Base-by-base conservation (phyloP, 2,113 vertebrate genomes). In the Corythornis madagascariensis region DNA sequence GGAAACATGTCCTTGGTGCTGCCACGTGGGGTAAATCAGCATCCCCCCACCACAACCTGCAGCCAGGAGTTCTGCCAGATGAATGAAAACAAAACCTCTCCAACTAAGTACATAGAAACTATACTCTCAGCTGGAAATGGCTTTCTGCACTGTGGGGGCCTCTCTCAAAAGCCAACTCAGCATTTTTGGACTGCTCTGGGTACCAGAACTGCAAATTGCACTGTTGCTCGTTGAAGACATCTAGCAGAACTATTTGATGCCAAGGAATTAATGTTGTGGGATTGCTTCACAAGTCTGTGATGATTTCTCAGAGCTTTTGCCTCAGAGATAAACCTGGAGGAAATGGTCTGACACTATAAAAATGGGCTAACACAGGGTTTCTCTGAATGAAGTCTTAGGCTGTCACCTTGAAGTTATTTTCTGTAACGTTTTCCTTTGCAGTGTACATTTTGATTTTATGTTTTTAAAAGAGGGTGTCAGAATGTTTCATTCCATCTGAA, bases 131-230 rank as follows among this genome's bases (percentile, higher is more conserved):
- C 75, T 93, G 92, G 76, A 96, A 96, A 90, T 67, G 63, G 61
- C 61, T 86, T 77, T 91, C 57, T 92, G 73, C 73, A 88, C 65
- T 81, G 48, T 57, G 0, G 17, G 65, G 86, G 88, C 83, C 93
- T 91, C 92, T 92, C 83, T 83, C 72, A 64, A 81, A 81, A 88
- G 86, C 73, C 88, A 83, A 89, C 60, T 95, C 93, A 92, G 90
- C 94, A 74, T 83, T 91, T 91, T 95, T 93, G 22, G 25, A 47
- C 31, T 2, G 0, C 14, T 73, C 72, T 91, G 80, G 76, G 76
- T 88, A 93, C 79, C 73, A 94, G 69, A 94, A 60, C n/a, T 60
- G 64, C 76, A 84, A 72, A 93, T 86, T 86, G 86, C 53, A 52
- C 47, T 86, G 83, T 57, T 9, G 10, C 40, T 95, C 33, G 28